These are phyloP conservation scores for Dicaeum eximium DNA, from an alignment of 2,113 vertebrate species.

Conservation along the genomic window DNA sequence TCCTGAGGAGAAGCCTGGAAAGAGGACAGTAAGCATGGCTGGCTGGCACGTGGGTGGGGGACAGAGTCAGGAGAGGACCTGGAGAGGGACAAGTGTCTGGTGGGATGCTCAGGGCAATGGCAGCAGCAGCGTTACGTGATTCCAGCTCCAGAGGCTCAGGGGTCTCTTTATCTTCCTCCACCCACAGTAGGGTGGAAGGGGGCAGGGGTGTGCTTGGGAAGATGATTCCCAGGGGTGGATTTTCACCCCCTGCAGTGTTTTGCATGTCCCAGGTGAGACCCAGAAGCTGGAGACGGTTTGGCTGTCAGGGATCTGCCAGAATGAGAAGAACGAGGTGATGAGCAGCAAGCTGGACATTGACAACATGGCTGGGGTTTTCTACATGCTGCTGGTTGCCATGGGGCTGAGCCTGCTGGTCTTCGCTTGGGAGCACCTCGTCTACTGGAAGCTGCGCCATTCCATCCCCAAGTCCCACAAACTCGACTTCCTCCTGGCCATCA, in stretches of 20 bases:
- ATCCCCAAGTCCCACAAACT: slow-evolving; percentile 82
- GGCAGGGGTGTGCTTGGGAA: background rate
- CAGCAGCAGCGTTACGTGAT: background rate
- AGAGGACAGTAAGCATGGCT: background rate
- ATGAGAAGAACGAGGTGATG: slow-evolving; percentile 98
- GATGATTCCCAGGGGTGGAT: background rate
- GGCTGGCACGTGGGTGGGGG: background rate
- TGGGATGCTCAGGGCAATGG: background rate
- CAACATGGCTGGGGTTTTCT: slow-evolving; percentile 99
- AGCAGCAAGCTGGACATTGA: slow-evolving; percentile 98
- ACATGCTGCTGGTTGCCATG: slow-evolving; percentile 99
- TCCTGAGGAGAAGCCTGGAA: background rate
- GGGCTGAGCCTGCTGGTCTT: slow-evolving; percentile 95
- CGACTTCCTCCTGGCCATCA: slow-evolving; percentile 92
- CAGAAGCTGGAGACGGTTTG: slow-evolving; percentile 97
- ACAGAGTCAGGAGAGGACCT: background rate
- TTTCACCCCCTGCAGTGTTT: background rate
- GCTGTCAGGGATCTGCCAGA: slow-evolving; percentile 97
- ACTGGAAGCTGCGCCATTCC: slow-evolving; percentile 93
- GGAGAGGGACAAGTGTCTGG: background rate
- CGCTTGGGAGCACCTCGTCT: slow-evolving; percentile 94
- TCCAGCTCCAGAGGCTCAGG: background rate
- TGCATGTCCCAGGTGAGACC: slow-evolving; percentile 80
- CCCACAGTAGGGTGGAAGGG: background rate
- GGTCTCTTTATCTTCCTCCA: background rate